A percentile compares a stretch with the other conserved stretches of the same genome.
Conservation (phyloP, 2,888 invertebrate species). For the Tigriopus californicus region DNA sequence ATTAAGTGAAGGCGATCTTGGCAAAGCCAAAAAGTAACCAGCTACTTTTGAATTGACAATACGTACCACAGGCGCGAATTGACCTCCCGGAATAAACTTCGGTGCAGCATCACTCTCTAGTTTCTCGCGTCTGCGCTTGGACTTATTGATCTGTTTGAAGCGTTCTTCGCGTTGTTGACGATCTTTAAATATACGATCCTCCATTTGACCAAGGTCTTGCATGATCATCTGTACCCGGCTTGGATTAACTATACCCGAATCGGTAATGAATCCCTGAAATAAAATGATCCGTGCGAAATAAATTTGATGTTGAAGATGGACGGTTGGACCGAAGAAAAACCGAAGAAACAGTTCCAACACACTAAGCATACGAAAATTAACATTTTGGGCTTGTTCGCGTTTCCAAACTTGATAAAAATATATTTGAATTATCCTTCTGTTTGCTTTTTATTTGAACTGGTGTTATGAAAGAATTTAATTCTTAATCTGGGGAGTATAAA, state of each 20-base stretch:
- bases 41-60: constrained; percentile 32
- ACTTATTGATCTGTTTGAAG: constrained; percentile 55
- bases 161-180: constrained; percentile 66
- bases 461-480: too few relatives aligned
- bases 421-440: too few relatives aligned
- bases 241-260: constrained; percentile 80
- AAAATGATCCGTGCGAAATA: constrained; percentile 15
- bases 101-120: constrained; percentile 34
- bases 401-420: too few relatives aligned
- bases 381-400: too few relatives aligned
- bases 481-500: too few relatives aligned
- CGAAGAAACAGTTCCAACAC: too few relatives aligned
- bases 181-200: constrained; percentile 91
- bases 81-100: constrained; percentile 49
- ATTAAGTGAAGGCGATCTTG: neutral
- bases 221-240: constrained; percentile 86
- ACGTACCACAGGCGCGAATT: constrained; percentile 46
- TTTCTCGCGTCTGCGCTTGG: constrained; percentile 35
- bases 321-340: too few relatives aligned
- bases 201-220: constrained; percentile 74
- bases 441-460: too few relatives aligned
- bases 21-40: neutral
- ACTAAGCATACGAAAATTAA: too few relatives aligned
- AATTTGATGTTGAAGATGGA: too few relatives aligned
- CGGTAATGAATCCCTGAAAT: constrained; percentile 69